Evolutionary conservation across 2,797 vertebrate genomes (phyloP).

Genomic region (Orestias chungarensis): DNA sequence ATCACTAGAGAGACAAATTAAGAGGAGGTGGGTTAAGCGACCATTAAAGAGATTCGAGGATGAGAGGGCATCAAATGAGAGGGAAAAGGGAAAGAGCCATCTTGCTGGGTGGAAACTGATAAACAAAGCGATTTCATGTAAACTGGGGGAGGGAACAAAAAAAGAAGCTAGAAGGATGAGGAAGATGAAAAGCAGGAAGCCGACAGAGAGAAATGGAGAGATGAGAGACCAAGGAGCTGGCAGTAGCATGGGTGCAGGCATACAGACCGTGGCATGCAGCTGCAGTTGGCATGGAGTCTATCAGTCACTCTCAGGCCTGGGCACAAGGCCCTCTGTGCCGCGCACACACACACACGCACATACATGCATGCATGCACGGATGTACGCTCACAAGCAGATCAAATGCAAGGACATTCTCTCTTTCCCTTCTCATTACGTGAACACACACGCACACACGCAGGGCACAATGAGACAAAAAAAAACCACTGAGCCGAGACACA

Average conservation of each 20-base stretch:
- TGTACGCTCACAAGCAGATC: slow-evolving; percentile 55
- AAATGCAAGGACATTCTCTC: slow-evolving; percentile 67
- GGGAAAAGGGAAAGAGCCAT: slow-evolving; percentile 10
- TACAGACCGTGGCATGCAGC: slow-evolving; percentile 69
- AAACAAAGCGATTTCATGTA: slow-evolving; percentile 53
- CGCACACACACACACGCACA: slow-evolving; percentile 29
- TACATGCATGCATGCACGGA: slow-evolving; percentile 31
- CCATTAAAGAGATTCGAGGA: slow-evolving; percentile 47
- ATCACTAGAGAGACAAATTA: slow-evolving; percentile 45
- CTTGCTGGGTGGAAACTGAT: slow-evolving; percentile 31
- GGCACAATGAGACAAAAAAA: slow-evolving; percentile 50
- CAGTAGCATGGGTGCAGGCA: slow-evolving; percentile 64
- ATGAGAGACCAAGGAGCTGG: slow-evolving; percentile 47
- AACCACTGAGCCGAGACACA: slow-evolving; percentile 61
- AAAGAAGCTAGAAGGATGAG: slow-evolving; percentile 20
- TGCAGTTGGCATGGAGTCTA: slow-evolving; percentile 76
- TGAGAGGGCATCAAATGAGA: slow-evolving; percentile 44
- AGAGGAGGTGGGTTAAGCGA: slow-evolving; percentile 41
- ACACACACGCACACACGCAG: slow-evolving; percentile 31
- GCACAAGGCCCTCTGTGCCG: slow-evolving; percentile 68
- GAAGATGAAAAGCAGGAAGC: slow-evolving; percentile 23
- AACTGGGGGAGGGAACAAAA: slow-evolving; percentile 26
- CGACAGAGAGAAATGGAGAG: slow-evolving; percentile 42
- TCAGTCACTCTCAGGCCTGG: slow-evolving; percentile 76
- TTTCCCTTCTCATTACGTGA: slow-evolving; percentile 50